Base-by-base conservation (phyloP, 2,113 vertebrate genomes). In the Ceyx cyanopectus region DNA sequence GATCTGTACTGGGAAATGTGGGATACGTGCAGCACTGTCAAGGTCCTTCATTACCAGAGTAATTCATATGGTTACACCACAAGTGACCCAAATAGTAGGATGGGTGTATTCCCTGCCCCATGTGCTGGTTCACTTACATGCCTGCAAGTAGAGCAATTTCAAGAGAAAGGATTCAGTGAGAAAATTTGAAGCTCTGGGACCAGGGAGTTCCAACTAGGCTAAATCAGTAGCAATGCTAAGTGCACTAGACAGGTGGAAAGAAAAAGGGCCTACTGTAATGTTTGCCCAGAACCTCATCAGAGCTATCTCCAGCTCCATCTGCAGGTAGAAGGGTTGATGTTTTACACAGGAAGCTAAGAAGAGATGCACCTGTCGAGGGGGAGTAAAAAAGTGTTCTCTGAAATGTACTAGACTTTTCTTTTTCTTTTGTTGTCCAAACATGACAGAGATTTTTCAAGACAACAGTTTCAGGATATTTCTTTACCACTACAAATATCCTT, bases 1-100 rank as follows among this genome's bases (percentile, higher is more conserved):
- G 74, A 96, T 27, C 46, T 43, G 16, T 66, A 9, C 72, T 86
- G 93, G 62, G 85, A 91, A 74, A 74, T 58, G 73, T 73, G 89
- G 89, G 69, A 69, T 93, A 57, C 0, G 6, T 37, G 27, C 30
- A 82, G 61, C 29, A 10, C 51, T 48, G 43, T 34, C 89, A 56
- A 37, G 46, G 83, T 50, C 32, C 74, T 85, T 46, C 21, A 82
- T 58, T 46, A 41, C 43, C 12, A 16, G 15, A 45, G 3, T 56
- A 54, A 75, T 12, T 24, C 2, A 0, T 48, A 27, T 41, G 88
- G 83, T 94, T 73, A 43, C 20, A 65, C 34, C 54, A 46, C 58
- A 10, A 20, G 19, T 87, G 41, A 19, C 69, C 37, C 6, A 68
- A 30, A 87, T 14, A 45, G 45, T 21, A 62, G 41, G 20, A 45